Percentiles rank a stretch among this genome's conserved stretches.
These are phyloP conservation scores for Armadillidium nasatum DNA, from an alignment of 1,140 invertebrate genomes.

Conservation along the genomic window DNA sequence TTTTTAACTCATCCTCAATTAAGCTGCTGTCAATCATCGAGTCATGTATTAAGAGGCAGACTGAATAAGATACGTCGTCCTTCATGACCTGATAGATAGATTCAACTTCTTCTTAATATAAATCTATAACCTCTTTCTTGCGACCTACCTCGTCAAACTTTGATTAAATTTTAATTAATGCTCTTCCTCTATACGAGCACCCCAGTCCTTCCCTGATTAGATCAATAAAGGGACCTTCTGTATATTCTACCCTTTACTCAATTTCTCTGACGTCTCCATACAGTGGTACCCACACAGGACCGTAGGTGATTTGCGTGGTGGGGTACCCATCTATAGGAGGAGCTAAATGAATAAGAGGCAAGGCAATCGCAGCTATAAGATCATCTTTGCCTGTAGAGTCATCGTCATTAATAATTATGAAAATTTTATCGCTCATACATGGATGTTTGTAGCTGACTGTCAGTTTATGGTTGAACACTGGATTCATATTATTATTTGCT, in stretches of 20 bases:
- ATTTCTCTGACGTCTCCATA: conserved; percentile 3
- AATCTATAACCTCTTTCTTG: not conserved
- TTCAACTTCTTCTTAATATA: not conserved
- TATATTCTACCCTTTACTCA: not conserved
- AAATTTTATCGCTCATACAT: not conserved
- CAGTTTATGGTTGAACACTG: not conserved
- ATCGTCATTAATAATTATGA: not conserved
- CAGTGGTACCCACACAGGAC: not conserved
- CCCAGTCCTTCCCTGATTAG: not conserved
- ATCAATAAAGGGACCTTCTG: not conserved
- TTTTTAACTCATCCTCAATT: not conserved
- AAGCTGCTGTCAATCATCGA: not conserved
- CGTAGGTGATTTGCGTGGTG: not conserved
- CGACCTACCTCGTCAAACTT: not conserved
- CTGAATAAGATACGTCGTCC: not conserved
- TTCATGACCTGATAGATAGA: not conserved
- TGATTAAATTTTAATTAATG: not conserved
- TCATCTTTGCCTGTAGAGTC: not conserved
- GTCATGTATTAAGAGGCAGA: not conserved
- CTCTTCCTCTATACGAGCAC: not conserved
- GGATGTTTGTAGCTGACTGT: not conserved
- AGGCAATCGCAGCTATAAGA: not conserved
- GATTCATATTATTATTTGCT: not conserved
- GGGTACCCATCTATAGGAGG: not conserved
- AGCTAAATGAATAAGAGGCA: not conserved